Percentiles rank a stretch among this genome's conserved stretches.
Conservation (phyloP, 2,797 vertebrate genomes). For the Acipenser oxyrinchus region DNA sequence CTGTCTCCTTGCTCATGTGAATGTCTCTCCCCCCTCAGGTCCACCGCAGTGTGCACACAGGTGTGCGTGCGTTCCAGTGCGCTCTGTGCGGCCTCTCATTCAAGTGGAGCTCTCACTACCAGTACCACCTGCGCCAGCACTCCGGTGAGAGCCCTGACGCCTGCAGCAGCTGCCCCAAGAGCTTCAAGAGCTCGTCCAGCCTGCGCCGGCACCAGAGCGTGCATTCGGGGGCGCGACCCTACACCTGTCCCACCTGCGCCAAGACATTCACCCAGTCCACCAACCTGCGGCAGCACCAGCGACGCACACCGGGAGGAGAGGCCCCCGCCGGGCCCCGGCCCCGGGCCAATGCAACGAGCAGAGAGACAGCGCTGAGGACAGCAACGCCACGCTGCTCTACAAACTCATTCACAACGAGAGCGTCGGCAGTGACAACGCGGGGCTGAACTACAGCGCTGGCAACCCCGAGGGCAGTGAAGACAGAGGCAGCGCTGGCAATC, state of each 20-base stretch:
- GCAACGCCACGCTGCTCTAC: too few relatives aligned
- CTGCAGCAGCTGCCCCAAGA: slow-evolving; percentile 81
- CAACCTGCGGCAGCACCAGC: slow-evolving; percentile 76
- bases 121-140: slow-evolving; percentile 88
- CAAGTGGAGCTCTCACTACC: slow-evolving; percentile 90
- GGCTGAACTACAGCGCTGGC: too few relatives aligned
- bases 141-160: slow-evolving; percentile 85
- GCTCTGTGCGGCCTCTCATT: slow-evolving; percentile 83
- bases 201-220: slow-evolving; percentile 83
- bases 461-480: too few relatives aligned
- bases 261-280: slow-evolving; percentile 86
- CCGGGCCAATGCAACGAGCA: slow-evolving; percentile 23
- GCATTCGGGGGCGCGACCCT: slow-evolving; percentile 82
- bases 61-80: slow-evolving; percentile 79
- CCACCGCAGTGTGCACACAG: slow-evolving; percentile 84
- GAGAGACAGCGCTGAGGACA: slow-evolving; percentile 11
- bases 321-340: neutral
- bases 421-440: slow-evolving; percentile 30
- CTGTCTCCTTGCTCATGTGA: neutral
- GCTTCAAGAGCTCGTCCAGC: slow-evolving; percentile 89
- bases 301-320: slow-evolving; percentile 37
- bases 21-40: slow-evolving; percentile 38
- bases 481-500: too few relatives aligned
- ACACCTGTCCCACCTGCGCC: slow-evolving; percentile 74
- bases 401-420: slow-evolving; percentile 25